A percentile compares a stretch with the other conserved stretches of the same genome.
These are phyloP conservation scores for Heliconius himera DNA, from an alignment of 1,140 invertebrate genomes.

Conservation along the genomic window DNA sequence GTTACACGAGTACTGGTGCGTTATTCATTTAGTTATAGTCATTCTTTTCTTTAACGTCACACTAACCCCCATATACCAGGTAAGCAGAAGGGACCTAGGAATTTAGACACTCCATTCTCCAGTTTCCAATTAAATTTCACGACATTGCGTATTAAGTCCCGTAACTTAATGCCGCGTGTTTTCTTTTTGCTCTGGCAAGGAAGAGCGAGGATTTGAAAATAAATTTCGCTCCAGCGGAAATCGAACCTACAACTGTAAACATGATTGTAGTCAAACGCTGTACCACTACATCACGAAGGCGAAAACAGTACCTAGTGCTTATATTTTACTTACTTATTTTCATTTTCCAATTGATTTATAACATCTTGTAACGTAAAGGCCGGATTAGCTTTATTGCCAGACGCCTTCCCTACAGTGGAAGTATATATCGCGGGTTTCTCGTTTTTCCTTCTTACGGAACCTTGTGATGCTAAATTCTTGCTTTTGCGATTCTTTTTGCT, in stretches of 20 bases:
- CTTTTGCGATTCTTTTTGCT: slow-evolving; percentile 55
- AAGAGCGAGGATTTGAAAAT: too few relatives aligned
- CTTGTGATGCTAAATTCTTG: slow-evolving; percentile 36
- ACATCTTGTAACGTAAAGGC: slow-evolving; percentile 82
- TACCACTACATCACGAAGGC: background rate
- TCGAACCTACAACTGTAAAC: background rate
- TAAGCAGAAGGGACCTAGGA: too few relatives aligned
- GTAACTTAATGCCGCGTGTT: too few relatives aligned
- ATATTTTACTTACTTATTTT: slow-evolving; percentile 80
- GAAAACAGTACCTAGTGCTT: background rate
- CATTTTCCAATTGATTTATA: slow-evolving; percentile 83
- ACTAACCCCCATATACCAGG: too few relatives aligned
- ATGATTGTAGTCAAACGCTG: background rate
- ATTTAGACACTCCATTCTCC: too few relatives aligned
- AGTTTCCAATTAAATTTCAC: too few relatives aligned
- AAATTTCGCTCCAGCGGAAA: too few relatives aligned
- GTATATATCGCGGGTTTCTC: slow-evolving; percentile 68
- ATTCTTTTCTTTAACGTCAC: too few relatives aligned
- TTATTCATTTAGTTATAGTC: too few relatives aligned
- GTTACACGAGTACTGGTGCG: too few relatives aligned
- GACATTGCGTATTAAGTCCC: too few relatives aligned
- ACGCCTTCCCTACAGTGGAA: slow-evolving; percentile 78
- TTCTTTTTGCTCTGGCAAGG: too few relatives aligned
- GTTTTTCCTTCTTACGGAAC: slow-evolving; percentile 48
- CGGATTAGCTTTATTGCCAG: slow-evolving; percentile 69